These are phyloP conservation scores for Daphoenositta chrysoptera DNA, from an alignment of 2,113 vertebrate species.

Conservation along the genomic window DNA sequence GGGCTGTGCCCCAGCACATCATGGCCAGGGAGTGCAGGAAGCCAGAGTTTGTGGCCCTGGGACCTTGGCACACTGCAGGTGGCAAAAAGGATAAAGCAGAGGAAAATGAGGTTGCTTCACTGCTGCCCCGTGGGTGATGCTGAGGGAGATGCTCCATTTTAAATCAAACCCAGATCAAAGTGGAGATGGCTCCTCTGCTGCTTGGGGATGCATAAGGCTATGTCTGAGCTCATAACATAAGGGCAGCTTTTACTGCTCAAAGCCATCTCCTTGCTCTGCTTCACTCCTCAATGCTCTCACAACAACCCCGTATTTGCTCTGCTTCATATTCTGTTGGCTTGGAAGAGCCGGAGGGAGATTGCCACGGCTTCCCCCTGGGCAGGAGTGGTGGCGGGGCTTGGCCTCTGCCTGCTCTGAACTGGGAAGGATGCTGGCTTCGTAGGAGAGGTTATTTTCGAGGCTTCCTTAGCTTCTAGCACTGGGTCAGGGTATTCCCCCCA, in stretches of 20 bases:
- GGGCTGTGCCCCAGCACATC: neutral
- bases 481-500: no score
- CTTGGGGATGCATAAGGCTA: neutral
- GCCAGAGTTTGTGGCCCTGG: neutral
- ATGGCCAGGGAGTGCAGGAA: neutral
- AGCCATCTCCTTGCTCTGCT: neutral
- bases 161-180: constrained; percentile 15
- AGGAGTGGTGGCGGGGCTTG: rapidly evolving
- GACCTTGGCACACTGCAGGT: neutral
- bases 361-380: neutral
- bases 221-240: neutral
- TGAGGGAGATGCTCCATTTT: neutral
- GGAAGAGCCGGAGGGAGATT: neutral
- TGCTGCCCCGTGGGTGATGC: neutral
- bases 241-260: constrained; percentile 7
- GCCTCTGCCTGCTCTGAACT: neutral
- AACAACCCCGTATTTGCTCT: neutral
- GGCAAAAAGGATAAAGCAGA: neutral
- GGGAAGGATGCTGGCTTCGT: neutral
- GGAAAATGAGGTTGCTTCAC: neutral
- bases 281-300: neutral
- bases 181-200: constrained; percentile 13
- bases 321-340: neutral
- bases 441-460: neutral
- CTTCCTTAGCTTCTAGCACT: neutral